Evolutionary conservation across 2,888 invertebrate genomes (phyloP), one percentile per base, ranked within the genome.

Genomic region (Apamea monoglypha): DNA sequence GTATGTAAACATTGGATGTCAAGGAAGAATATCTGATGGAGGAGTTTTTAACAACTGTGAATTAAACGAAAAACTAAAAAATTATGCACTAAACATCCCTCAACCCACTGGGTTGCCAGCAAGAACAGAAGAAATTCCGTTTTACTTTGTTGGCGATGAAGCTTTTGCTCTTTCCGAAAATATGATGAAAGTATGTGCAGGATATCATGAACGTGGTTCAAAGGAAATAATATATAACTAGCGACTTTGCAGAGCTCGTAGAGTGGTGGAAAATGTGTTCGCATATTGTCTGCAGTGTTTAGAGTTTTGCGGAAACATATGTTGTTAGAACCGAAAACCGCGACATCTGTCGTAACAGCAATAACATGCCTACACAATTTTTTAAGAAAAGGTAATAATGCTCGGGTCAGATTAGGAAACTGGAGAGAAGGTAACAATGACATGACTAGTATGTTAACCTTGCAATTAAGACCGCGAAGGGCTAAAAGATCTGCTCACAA

Each of bases 81-180:
- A 18, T 44, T n/a, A 44, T 67, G 67, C 67, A 67, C n/a, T 67
- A 67, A 67, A 67, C 67, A 2, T 67, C 44, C 67, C 40, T 72
- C 67, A 72, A 18, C 72, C 77, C 14, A 44, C 44, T 44, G 44
- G 3, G 14, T 78, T 80, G 67, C 44, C 67, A 67, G 67, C 67
- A 71, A 81, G 77, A 72, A 77, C 74, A 77, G 47, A 50, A 50
- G 47, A 50, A 50, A 16, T 50, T 50, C 47, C 47, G 6, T 50
- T 47, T 50, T 25, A 47, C 50, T 69, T 69, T 56, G 72, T 82
- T 77, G 47, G 47, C 66, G 78, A 78, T 70, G 74, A 79, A 78
- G 82, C 79, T 66, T 82, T 82, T 79, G 82, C 79, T 69, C 74
- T 82, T 63, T 64, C 63, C 67, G 8, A 74, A 77, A 76, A 68